Evolutionary conservation across 2,888 invertebrate genomes (phyloP), one percentile per base, ranked within the genome.

Genomic region (Nymphalis c-album): DNA sequence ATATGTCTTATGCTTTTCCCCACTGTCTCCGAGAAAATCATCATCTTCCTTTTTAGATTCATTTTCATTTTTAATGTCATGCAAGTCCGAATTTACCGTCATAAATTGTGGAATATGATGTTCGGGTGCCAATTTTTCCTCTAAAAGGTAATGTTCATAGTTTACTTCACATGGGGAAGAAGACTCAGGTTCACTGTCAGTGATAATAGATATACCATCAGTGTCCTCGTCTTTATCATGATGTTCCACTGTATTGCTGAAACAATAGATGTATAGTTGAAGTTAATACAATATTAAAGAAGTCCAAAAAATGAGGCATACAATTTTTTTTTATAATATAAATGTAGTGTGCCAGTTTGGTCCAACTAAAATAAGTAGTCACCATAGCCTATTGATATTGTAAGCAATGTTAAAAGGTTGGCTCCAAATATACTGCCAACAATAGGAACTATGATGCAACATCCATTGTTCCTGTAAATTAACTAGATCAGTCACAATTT

Each of bases 121-220:
- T 74, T 82, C 81, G 64, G 77, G 65, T 74, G 81, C 80, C 78
- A 69, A 76, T 75, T 71, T 78, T 70, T 83, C 84, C 64, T 82
- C 78, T 59, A 74, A 58, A 59, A 76, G 63, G 74, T 73, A 75
- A 65, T 77, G 78, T 58, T 85, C 80, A 73, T 77, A 80, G 67
- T 73, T 77, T 17, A 80, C 67, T 67, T 87, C 85, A 75, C 80
- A 83, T n/a, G 77, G 71, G 67, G 81, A 80, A 13, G 77, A 69
- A 65, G 82, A 81, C 71, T 92, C 92, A 58, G 85, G 85, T 62
- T 93, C 92, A 76, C 92, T 91, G 74, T 93, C 92, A 71, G 87
- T 92, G 62, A 93, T 93, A 64, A 93, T 87, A 53, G 92, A 92
- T 79, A 93, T 92, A 1, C 92, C 92, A 81, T 93, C 93, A 40